Evolutionary conservation across 2,888 invertebrate species (phyloP), one percentile per base, ranked within the genome.

Genomic region (Ormyrus rosae): DNA sequence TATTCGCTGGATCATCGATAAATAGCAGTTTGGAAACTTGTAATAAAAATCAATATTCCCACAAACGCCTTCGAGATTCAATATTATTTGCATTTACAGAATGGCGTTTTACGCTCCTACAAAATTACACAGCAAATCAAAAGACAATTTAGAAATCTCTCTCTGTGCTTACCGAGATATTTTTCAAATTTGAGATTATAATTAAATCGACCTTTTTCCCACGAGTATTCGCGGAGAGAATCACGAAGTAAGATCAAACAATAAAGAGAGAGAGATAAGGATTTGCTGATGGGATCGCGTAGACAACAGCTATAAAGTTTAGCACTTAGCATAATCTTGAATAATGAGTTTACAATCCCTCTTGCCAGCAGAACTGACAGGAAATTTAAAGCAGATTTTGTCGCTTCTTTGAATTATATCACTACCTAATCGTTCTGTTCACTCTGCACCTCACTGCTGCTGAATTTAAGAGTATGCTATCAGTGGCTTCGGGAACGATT

Each of bases 271-370:
- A 9, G 13, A 74, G 81, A 81, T 81, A 82, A 79, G 69, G 60
- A 71, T 72, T 78, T 73, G 53, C 73, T 11, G 73, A 76, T 76
- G 64, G 60, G 50, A 70, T 74, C 68, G 19, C 34, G 46, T 60
- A 68, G 55, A 78, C 64, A 67, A 74, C 34, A 64, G 70, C 76
- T 69, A 71, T 75, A 65, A 81, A 83, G 60, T 80, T 80, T 56
- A 70, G 58, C 69, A 80, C 78, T 78, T 79, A 76, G 60, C 75
- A 82, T 78, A 82, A 82, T 80, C 80, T 74, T 78, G 78, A 82
- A 76, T 78, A 82, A 82, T 79, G 76, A 82, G 76, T 82, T 80
- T 83, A 75, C 77, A 65, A 81, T 78, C 81, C 53, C 64, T 78
- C 77, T 48, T 73, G n/a, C 45, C 11, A n/a, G n/a, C 19, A 53